These are phyloP conservation scores for Patella vulgata DNA, from an alignment of 1,140 invertebrate genomes.

Conservation along the genomic window DNA sequence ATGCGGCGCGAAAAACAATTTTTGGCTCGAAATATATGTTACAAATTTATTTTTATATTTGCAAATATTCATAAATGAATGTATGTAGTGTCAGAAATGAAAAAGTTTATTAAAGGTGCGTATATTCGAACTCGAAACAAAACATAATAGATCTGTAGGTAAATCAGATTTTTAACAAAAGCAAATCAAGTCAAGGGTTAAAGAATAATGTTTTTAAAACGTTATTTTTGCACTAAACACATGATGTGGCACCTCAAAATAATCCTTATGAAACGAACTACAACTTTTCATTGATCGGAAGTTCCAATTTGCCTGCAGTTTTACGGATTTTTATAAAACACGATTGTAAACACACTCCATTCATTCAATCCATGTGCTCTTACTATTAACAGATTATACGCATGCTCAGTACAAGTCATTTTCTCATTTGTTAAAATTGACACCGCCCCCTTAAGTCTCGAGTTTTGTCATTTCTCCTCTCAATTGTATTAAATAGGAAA, in stretches of 20 bases:
- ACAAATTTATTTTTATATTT: too few relatives aligned
- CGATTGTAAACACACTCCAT: neutral
- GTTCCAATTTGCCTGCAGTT: neutral
- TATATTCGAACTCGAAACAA: too few relatives aligned
- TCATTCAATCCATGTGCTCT: neutral
- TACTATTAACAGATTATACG: slow-evolving; percentile 5
- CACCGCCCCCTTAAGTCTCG: slow-evolving; percentile 22
- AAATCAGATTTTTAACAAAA: too few relatives aligned
- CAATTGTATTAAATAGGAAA: neutral
- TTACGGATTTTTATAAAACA: neutral
- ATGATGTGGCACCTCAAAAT: too few relatives aligned
- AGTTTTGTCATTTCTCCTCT: neutral
- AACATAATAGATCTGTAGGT: too few relatives aligned
- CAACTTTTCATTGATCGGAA: slow-evolving; percentile 3
- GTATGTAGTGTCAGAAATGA: too few relatives aligned
- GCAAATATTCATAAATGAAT: too few relatives aligned
- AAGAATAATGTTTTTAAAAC: too few relatives aligned
- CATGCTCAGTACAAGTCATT: slow-evolving; percentile 12
- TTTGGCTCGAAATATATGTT: slow-evolving; percentile 2
- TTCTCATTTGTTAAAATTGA: slow-evolving; percentile 34
- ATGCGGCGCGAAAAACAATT: slow-evolving; percentile 24
- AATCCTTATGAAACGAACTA: neutral
- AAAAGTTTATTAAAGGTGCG: too few relatives aligned
- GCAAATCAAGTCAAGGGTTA: too few relatives aligned
- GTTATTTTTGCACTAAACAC: too few relatives aligned